phyloP scores from a whole-genome alignment of 2,888 invertebrate genomes.

The Morinoia aosen region DNA sequence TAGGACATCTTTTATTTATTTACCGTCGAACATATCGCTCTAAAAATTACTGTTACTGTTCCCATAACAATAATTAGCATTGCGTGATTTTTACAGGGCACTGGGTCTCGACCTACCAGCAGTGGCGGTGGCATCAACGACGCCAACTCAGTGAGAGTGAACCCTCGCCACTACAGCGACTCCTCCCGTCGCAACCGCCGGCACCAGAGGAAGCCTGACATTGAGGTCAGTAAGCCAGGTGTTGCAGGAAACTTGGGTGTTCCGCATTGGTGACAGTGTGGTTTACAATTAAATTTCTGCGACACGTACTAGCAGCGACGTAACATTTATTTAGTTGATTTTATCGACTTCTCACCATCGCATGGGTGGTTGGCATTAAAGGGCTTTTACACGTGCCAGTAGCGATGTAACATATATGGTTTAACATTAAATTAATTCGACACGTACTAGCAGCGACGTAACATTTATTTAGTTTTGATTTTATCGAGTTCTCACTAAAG shows the following conservation, averaged over 20 bases:
- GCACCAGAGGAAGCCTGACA: conserved; percentile 57
- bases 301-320: too few relatives aligned
- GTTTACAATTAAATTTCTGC: too few relatives aligned
- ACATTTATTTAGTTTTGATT: neutral
- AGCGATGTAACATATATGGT: too few relatives aligned
- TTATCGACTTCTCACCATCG: too few relatives aligned
- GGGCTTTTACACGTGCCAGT: neutral
- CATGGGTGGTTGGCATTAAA: too few relatives aligned
- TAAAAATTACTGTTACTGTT: neutral
- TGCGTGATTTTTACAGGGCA: neutral
- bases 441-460: neutral
- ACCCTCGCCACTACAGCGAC: conserved; percentile 58
- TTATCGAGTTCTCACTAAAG: neutral
- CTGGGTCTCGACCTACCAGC: neutral
- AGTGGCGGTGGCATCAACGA: neutral
- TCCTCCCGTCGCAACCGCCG: conserved; percentile 57
- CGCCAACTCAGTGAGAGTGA: conserved; percentile 57
- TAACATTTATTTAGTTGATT: too few relatives aligned
- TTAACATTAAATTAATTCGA: neutral
- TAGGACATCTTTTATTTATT: neutral
- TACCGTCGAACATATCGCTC: neutral
- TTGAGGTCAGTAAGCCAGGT: conserved; percentile 58
- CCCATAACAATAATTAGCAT: neutral
- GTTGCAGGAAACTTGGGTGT: too few relatives aligned
- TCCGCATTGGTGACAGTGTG: too few relatives aligned